Evolutionary conservation across 2,113 vertebrate species (phyloP).

Genomic region (Pyrgilauda ruficollis): DNA sequence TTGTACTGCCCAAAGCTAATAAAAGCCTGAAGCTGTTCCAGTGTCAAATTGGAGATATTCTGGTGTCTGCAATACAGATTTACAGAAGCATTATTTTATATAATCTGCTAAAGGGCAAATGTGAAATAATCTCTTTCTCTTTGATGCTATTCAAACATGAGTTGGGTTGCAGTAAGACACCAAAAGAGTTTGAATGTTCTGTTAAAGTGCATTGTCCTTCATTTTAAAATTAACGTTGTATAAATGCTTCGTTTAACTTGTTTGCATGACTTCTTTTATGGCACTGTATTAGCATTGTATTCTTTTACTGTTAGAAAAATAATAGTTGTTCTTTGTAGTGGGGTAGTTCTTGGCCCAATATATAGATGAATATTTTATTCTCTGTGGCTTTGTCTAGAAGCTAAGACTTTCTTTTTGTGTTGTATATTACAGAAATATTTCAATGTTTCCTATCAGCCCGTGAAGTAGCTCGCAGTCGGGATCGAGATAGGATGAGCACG

Average conservation of each 20-base stretch:
- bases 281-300: background rate
- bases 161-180: background rate
- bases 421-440: slow-evolving; percentile 95
- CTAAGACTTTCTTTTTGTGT: slow-evolving; percentile 81
- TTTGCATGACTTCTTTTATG: background rate
- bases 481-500: slow-evolving; percentile 85
- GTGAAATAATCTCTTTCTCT: background rate
- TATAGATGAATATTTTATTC: slow-evolving; percentile 44
- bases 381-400: slow-evolving; percentile 61
- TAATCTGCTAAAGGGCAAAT: background rate
- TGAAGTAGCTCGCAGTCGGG: slow-evolving; percentile 91
- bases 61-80: background rate
- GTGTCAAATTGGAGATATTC: background rate
- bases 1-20: background rate
- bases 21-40: background rate
- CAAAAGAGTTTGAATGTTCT: background rate
- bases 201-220: background rate
- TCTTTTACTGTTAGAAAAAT: background rate
- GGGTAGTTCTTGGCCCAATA: slow-evolving; percentile 12
- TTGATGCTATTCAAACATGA: background rate
- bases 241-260: background rate
- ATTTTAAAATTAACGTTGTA: background rate
- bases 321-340: background rate
- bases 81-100: background rate
- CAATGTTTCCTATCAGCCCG: slow-evolving; percentile 99